Evolutionary conservation across 2,888 invertebrate species (phyloP), one percentile per base, ranked within the genome.

Genomic region (Synergus umbraculus): DNA sequence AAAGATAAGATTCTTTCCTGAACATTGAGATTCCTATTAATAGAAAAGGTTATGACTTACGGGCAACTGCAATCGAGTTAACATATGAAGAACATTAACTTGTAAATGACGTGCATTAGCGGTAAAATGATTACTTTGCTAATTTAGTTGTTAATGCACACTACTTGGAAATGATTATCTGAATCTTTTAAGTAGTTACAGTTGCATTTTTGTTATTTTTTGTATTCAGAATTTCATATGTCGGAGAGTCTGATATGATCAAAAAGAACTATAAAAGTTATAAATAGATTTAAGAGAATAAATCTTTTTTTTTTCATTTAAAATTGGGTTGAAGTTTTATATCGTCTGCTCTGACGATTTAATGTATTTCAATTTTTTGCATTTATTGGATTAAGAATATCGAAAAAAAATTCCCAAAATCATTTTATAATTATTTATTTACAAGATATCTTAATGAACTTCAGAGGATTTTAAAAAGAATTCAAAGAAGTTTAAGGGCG

Each of bases 11-110:
- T 54, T 37, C n/a, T 54, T 37, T 18, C 46, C n/a, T 49, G 54
- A 54, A 29, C 15, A 49, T 15, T 37, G 37, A 49, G 49, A 58
- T 54, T 54, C 41, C 41, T 73, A 58, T 54, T 73, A 54, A 73
- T 73, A 73, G 41, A 73, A 37, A 73, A 54, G 73, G 73, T 73
- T 54, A 54, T 54, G 54, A 73, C 73, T 73, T 73, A 43, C 18
- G n/a, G 10, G 15, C 29, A 73, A 54, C 54, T 63, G 18, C 29
- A 22, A 54, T 5, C 54, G 37, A 54, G 54, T 73, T 73, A 73
- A 54, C 73, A 54, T 73, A 15, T 73, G 73, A n/a, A 73, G 54
- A 58, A 73, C 18, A 73, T 73, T 73, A 73, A 54, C 73, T 54
- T 73, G 73, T 37, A 73, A 73, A 73, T 73, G n/a, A 54, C 41